These are phyloP conservation scores for Rotaria socialis DNA, from an alignment of 2,888 invertebrate species.

Conservation along the genomic window DNA sequence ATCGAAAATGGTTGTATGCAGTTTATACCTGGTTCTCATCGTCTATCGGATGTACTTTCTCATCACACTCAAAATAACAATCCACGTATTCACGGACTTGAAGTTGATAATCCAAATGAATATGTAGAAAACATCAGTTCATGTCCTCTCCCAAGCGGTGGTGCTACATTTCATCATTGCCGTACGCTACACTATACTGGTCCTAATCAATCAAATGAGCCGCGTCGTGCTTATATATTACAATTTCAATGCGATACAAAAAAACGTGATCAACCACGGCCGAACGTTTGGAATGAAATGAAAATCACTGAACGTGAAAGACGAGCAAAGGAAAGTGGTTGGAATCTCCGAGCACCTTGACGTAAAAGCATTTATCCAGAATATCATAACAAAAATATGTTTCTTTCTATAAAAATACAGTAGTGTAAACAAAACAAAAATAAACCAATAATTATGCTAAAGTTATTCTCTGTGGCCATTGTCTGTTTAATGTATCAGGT, in stretches of 20 bases:
- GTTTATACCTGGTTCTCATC: background rate
- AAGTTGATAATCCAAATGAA: conserved; percentile 11
- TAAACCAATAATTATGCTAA: background rate
- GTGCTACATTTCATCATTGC: conserved; percentile 29
- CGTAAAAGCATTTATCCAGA: background rate
- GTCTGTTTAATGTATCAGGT: background rate
- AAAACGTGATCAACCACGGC: background rate
- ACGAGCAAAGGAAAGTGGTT: conserved; percentile 27
- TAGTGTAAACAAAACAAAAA: background rate
- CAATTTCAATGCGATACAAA: conserved; percentile 23
- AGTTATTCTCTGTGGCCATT: background rate
- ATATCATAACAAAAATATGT: background rate
- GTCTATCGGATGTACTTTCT: background rate
- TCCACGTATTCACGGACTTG: conserved; percentile 28
- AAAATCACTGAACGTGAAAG: conserved; percentile 18
- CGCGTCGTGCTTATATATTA: conserved; percentile 25
- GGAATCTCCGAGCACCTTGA: conserved; percentile 22
- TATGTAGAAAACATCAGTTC: background rate
- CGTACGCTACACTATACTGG: conserved; percentile 11
- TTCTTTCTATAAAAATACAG: background rate
- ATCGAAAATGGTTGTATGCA: conserved; percentile 25
- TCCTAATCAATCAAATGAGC: background rate
- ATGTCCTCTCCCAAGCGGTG: conserved; percentile 7
- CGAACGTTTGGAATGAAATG: background rate
- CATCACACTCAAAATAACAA: conserved; percentile 31